These are phyloP conservation scores for Corythaixoides concolor DNA, from an alignment of 2,113 vertebrate species.

Conservation along the genomic window DNA sequence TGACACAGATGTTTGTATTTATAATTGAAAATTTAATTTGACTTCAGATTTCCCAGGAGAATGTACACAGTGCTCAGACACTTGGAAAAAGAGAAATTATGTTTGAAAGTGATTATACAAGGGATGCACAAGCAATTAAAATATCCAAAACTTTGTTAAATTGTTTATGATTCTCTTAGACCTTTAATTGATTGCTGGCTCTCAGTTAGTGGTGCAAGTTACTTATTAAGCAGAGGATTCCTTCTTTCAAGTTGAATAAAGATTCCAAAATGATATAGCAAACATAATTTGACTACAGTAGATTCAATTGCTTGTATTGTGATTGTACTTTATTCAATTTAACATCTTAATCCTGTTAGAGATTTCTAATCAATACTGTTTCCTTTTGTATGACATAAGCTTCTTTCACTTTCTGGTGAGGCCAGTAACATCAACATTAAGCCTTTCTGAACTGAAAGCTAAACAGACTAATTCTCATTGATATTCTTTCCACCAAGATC, in stretches of 20 bases:
- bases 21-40: slow-evolving; percentile 71
- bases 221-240: slow-evolving; percentile 18
- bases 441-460: not conserved
- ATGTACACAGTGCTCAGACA: not conserved
- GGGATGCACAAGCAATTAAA: slow-evolving; percentile 40
- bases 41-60: slow-evolving; percentile 47
- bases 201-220: not conserved
- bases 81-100: slow-evolving; percentile 35
- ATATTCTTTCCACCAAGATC: not conserved
- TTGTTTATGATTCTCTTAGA: slow-evolving; percentile 48
- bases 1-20: slow-evolving; percentile 64
- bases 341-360: not conserved
- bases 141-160: slow-evolving; percentile 46
- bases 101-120: slow-evolving; percentile 42
- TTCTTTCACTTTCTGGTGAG: not conserved
- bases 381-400: not conserved
- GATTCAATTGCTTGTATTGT: slow-evolving; percentile 7
- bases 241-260: slow-evolving; percentile 32
- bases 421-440: not conserved
- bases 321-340: slow-evolving; percentile 13
- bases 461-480: not conserved
- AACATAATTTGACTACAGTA: not conserved
- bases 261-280: not conserved
- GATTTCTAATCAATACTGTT: not conserved
- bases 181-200: slow-evolving; percentile 42